These are phyloP conservation scores for Prochilodus magdalenae DNA, from an alignment of 2,113 vertebrate species.

Conservation along the genomic window DNA sequence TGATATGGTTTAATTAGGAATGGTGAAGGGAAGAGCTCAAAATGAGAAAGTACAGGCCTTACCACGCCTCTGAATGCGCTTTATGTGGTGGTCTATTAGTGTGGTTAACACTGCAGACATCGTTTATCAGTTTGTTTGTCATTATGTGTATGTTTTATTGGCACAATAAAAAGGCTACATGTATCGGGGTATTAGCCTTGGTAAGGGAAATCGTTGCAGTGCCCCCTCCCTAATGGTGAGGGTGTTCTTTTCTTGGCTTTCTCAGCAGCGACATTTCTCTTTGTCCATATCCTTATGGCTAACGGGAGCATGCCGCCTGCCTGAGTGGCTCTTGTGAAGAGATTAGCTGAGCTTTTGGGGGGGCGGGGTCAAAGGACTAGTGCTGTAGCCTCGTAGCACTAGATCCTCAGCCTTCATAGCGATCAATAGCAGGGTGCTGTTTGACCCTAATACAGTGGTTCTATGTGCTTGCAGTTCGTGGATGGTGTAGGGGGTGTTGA, in stretches of 20 bases:
- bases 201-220: neutral
- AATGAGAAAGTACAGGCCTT: no score
- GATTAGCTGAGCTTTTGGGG: conserved; percentile 27
- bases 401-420: conserved; percentile 25
- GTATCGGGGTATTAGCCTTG: neutral
- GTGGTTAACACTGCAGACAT: neutral
- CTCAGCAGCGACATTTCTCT: conserved; percentile 17
- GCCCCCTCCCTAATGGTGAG: neutral
- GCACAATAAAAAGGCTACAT: neutral
- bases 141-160: no score
- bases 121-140: neutral
- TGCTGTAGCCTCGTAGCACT: conserved; percentile 2
- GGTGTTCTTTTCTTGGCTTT: neutral
- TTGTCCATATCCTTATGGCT: conserved; percentile 38
- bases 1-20: no score
- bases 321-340: neutral
- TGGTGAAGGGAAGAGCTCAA: no score
- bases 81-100: no score
- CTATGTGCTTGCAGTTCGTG: conserved; percentile 1
- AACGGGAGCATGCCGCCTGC: conserved; percentile 22
- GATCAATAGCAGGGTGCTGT: conserved; percentile 48
- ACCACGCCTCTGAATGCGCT: no score
- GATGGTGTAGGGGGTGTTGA: neutral
- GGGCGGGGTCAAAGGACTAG: conserved; percentile 50
- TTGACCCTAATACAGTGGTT: conserved; percentile 51